Conservation (phyloP, 2,797 vertebrate genomes). For the Myotis pilosus region DNA sequence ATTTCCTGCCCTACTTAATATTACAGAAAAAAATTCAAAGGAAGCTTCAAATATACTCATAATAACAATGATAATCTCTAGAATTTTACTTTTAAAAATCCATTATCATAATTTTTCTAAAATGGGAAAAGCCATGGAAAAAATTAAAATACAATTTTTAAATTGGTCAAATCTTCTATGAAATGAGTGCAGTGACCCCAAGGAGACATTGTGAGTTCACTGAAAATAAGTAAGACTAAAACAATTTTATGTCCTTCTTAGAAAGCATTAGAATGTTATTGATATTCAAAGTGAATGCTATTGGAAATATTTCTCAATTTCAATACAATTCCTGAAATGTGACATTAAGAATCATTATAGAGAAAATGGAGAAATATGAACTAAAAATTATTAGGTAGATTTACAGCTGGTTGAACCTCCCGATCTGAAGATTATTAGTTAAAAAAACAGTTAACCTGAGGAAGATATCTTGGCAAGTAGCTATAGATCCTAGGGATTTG, state of each 20-base stretch:
- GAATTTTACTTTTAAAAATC: conserved; percentile 15
- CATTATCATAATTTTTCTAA: background rate
- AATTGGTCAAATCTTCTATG: background rate
- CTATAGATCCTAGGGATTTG: background rate
- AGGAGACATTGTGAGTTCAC: conserved; percentile 31
- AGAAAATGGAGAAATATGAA: conserved; percentile 4
- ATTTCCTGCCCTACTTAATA: background rate
- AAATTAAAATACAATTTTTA: conserved; percentile 24
- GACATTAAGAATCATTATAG: background rate
- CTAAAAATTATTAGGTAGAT: conserved; percentile 33
- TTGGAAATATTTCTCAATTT: conserved; percentile 21
- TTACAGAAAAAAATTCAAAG: background rate
- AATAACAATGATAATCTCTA: conserved; percentile 31
- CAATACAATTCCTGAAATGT: background rate
- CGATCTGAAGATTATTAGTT: background rate
- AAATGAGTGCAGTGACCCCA: conserved; percentile 7
- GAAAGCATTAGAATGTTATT: background rate
- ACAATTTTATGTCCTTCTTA: conserved; percentile 4
- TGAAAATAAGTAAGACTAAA: conserved; percentile 45
- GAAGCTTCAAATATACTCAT: background rate
- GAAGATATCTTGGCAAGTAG: background rate
- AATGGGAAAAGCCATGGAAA: background rate
- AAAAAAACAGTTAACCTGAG: background rate
- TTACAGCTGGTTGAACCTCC: background rate
- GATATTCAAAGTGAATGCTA: background rate